Percentiles rank a stretch among this genome's conserved stretches.
phyloP scores from a whole-genome alignment of 1,140 invertebrate species.

The Myzus persicae region DNA sequence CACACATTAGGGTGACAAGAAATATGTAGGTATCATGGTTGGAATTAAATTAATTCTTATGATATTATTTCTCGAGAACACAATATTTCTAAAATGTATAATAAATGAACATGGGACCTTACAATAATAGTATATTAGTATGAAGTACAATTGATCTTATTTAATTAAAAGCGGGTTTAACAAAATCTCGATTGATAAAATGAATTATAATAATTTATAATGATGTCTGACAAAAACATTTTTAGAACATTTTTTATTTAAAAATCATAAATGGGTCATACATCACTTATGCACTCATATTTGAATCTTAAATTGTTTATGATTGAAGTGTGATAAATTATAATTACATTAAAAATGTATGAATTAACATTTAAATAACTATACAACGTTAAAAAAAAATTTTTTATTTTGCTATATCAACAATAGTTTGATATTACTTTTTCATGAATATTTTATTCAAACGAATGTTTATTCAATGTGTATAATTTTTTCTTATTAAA shows the following conservation, averaged over 20 bases:
- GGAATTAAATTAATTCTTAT: not conserved
- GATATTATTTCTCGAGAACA: not conserved
- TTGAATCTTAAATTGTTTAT: not conserved
- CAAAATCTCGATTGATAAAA: not conserved
- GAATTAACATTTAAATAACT: not conserved
- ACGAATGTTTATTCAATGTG: not conserved
- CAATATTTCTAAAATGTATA: not conserved
- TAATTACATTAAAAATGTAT: not conserved
- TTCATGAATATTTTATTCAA: not conserved
- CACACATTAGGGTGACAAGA: not conserved
- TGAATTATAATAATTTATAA: not conserved
- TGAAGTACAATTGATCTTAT: rapidly evolving
- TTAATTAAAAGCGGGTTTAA: not conserved
- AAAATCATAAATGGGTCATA: too few relatives aligned
- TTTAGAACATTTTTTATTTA: not conserved
- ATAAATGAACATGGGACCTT: not conserved
- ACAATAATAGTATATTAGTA: not conserved
- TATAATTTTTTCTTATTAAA: not conserved
- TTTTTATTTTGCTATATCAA: not conserved
- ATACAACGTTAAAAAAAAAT: not conserved
- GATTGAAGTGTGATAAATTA: not conserved
- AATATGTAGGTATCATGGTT: not conserved
- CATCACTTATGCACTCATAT: not conserved
- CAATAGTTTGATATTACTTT: not conserved
- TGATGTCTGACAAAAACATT: not conserved